These are phyloP conservation scores for Coregonus clupeaformis DNA, from an alignment of 2,113 vertebrate species.

Conservation along the genomic window DNA sequence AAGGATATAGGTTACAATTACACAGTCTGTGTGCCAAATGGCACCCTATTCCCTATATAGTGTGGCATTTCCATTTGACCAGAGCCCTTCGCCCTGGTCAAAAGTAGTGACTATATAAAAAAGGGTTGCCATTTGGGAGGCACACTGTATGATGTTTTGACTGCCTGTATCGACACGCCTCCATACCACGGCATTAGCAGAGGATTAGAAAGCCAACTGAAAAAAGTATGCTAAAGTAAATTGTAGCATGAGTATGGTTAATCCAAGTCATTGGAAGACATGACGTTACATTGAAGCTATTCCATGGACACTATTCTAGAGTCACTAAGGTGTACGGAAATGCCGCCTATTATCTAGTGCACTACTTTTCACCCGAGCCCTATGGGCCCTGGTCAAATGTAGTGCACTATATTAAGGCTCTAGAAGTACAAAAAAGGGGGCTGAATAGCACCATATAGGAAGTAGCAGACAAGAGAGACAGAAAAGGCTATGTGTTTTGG, in stretches of 20 bases:
- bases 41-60: too few relatives aligned
- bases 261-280: background rate
- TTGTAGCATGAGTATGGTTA: background rate
- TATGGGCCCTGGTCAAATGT: background rate
- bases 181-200: background rate
- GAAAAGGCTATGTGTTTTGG: background rate
- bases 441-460: too few relatives aligned
- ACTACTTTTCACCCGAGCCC: background rate
- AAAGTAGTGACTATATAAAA: too few relatives aligned
- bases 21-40: too few relatives aligned
- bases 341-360: too few relatives aligned
- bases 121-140: too few relatives aligned
- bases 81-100: too few relatives aligned
- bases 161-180: background rate
- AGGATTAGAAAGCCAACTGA: background rate
- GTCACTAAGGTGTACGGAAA: too few relatives aligned
- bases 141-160: background rate
- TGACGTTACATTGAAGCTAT: background rate
- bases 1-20: conserved; percentile 19
- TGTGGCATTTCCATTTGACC: too few relatives aligned
- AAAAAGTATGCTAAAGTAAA: background rate
- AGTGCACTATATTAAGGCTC: background rate
- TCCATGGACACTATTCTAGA: too few relatives aligned
- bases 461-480: background rate
- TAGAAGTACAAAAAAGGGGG: too few relatives aligned